These are phyloP conservation scores for Leuctra nigra DNA, from an alignment of 2,888 invertebrate genomes.

Conservation along the genomic window DNA sequence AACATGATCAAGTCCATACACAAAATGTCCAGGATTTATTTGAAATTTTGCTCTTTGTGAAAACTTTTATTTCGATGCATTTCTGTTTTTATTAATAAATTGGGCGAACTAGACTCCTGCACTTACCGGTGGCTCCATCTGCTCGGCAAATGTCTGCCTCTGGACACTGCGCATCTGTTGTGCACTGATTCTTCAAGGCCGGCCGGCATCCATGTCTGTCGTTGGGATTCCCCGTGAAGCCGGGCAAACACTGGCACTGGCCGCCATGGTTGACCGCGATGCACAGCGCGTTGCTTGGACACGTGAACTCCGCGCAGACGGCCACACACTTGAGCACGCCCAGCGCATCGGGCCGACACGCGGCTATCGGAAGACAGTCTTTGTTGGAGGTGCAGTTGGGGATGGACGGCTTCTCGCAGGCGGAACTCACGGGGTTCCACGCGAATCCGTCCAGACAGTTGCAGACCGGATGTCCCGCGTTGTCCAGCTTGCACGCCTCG, in stretches of 20 bases:
- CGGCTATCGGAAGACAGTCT: conserved; percentile 62
- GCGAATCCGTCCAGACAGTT: conserved; percentile 69
- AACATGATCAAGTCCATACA: too few relatives aligned
- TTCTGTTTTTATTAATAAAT: too few relatives aligned
- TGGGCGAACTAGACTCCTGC: too few relatives aligned
- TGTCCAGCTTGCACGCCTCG: conserved; percentile 67
- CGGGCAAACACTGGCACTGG: conserved; percentile 75
- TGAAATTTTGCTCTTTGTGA: too few relatives aligned
- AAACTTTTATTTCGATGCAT: too few relatives aligned
- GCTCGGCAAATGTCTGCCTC: conserved; percentile 74
- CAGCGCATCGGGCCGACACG: conserved; percentile 76
- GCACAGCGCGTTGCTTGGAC: conserved; percentile 78
- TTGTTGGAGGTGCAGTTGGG: conserved; percentile 67
- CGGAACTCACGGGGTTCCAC: conserved; percentile 76
- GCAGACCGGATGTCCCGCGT: conserved; percentile 64
- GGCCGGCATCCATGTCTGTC: conserved; percentile 80
- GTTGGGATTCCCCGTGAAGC: conserved; percentile 84
- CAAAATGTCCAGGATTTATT: too few relatives aligned
- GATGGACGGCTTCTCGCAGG: conserved; percentile 80
- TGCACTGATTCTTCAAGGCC: conserved; percentile 65
- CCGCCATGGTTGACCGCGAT: conserved; percentile 64
- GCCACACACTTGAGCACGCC: conserved; percentile 77
- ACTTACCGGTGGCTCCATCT: conserved; percentile 45
- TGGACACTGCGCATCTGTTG: conserved; percentile 71
- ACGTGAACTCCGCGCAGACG: conserved; percentile 74